Evolutionary conservation across 2,888 invertebrate species (phyloP), one percentile per base, ranked within the genome.

Genomic region (Osedax fenrisi): DNA sequence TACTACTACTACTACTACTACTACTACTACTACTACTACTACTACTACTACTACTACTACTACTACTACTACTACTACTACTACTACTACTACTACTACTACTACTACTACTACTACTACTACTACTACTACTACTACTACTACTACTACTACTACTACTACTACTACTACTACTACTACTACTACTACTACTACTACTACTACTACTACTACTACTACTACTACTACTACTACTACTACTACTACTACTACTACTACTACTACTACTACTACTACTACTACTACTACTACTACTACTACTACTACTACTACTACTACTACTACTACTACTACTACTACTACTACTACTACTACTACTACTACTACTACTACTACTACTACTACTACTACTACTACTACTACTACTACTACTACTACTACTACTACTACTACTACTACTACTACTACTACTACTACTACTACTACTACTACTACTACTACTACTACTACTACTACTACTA

Each of bases 1-100:
- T 56, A 56, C 56, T 56, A 56, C 56, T 56, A 56, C 56, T 56
- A 56, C 56, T 56, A 56, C 56, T 56, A 56, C 56, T 56, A 56
- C 56, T 56, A 56, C 56, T 56, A 56, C 56, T 56, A 56, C 56
- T 56, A 13, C 56, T 56, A 56, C 56, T 56, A 56, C 56, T 56
- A 56, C 56, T 56, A 56, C 56, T 56, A 56, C 56, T 56, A 56
- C 56, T 56, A 56, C 17, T 56, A 56, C 17, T 56, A 56, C 17
- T 56, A 56, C 17, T 56, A 56, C 17, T 56, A 56, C 17, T 56
- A 56, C 56, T 56, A 56, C 56, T 56, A 56, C 56, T 56, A 56
- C 56, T 56, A 56, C 56, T 56, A 56, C 56, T 56, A 56, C 56
- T 56, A 56, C 56, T 56, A 56, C 56, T 56, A 56, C 56, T 56